Evolutionary conservation across 2,113 vertebrate species (phyloP).

Genomic region (Proteles cristata): DNA sequence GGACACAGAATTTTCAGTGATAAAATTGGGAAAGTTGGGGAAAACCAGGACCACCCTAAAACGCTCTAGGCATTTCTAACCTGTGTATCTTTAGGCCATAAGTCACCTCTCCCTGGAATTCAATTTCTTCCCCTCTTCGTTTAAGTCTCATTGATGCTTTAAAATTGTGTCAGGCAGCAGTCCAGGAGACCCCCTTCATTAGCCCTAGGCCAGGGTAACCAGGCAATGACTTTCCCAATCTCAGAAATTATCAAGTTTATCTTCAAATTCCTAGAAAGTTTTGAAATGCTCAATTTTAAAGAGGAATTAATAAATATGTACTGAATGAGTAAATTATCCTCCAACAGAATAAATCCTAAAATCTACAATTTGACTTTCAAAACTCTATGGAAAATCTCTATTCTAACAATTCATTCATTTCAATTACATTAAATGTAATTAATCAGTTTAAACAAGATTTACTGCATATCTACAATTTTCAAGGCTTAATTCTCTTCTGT

Average conservation of each 20-base stretch:
- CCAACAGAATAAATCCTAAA: not conserved
- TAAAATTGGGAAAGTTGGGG: not conserved
- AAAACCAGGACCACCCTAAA: not conserved
- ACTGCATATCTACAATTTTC: not conserved
- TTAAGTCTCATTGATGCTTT: not conserved
- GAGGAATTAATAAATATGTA: not conserved
- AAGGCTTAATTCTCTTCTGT: not conserved
- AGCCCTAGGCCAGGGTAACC: not conserved
- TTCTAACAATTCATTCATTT: not conserved
- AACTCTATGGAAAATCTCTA: not conserved
- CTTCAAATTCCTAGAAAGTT: not conserved
- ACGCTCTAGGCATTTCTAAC: not conserved
- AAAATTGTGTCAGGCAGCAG: not conserved
- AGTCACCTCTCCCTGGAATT: not conserved
- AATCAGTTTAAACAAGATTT: not conserved
- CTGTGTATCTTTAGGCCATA: not conserved
- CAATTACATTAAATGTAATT: not conserved
- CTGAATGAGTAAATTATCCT: not conserved
- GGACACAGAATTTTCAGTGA: not conserved
- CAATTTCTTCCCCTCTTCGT: not conserved
- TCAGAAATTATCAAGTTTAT: not conserved
- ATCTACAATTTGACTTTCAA: not conserved
- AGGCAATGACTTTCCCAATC: not conserved
- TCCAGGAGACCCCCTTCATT: not conserved
- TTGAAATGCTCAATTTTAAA: not conserved